phyloP scores from a whole-genome alignment of 2,113 vertebrate genomes.

The Trinectes maculatus region DNA sequence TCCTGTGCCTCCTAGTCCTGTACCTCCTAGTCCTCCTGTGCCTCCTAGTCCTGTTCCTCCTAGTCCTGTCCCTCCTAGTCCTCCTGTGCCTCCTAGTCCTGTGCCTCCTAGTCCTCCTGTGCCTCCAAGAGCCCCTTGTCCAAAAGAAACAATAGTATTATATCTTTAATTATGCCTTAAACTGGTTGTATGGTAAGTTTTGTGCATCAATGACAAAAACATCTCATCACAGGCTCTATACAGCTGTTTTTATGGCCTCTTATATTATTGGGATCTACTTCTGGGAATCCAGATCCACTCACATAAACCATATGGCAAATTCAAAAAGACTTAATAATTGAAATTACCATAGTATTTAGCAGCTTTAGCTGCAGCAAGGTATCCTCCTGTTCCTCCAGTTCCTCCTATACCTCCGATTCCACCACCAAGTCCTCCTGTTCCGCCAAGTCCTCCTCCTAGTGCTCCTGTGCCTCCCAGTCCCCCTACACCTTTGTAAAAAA shows the following conservation, averaged over 20 bases:
- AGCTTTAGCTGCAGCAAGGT: slow-evolving; percentile 39
- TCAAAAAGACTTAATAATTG: too few relatives aligned
- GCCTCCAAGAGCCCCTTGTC: too few relatives aligned
- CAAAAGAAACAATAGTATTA: too few relatives aligned
- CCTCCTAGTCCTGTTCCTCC: slow-evolving; percentile 32
- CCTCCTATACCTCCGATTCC: slow-evolving; percentile 2
- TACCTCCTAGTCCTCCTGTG: slow-evolving; percentile 14
- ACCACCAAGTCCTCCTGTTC: slow-evolving; percentile 13
- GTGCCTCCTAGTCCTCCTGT: slow-evolving; percentile 11
- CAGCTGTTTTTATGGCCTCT: not conserved
- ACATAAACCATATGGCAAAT: not conserved
- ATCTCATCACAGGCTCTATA: not conserved
- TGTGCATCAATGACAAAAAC: not conserved
- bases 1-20: slow-evolving; percentile 12
- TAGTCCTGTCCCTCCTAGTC: slow-evolving; percentile 6
- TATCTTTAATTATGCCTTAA: too few relatives aligned
- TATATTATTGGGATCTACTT: not conserved
- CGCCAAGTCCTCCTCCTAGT: not conserved
- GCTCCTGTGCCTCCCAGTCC: slow-evolving; percentile 20
- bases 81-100: slow-evolving; percentile 32
- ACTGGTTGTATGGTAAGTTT: not conserved
- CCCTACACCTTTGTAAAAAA: too few relatives aligned
- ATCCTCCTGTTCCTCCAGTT: slow-evolving; percentile 26
- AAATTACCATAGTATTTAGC: slow-evolving; percentile 52
- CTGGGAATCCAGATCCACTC: not conserved